Conservation (phyloP, 2,888 invertebrate species). For the Catonia carolina region DNA sequence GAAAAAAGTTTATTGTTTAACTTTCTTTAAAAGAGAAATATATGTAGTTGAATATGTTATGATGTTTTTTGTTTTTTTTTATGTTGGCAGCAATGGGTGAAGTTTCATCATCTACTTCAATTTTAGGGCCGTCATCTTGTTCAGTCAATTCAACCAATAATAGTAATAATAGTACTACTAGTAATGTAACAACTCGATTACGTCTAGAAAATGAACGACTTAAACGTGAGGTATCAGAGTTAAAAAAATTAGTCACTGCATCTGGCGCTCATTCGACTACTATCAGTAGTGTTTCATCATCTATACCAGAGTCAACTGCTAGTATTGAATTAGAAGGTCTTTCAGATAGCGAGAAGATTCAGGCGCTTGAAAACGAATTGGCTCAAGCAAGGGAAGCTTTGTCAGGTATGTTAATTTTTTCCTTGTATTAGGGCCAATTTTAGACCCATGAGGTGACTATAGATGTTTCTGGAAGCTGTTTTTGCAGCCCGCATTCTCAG, state of each 20-base stretch:
- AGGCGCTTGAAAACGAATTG: conserved; percentile 62
- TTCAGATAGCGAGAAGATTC: conserved; percentile 45
- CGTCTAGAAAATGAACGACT: conserved; percentile 72
- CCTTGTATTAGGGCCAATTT: too few relatives aligned
- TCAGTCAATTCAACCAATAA: conserved; percentile 7
- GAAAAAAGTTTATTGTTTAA: too few relatives aligned
- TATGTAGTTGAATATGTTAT: too few relatives aligned
- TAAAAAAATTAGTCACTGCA: conserved; percentile 52
- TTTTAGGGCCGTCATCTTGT: background rate
- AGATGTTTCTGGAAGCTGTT: too few relatives aligned
- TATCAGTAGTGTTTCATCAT: conserved; percentile 39
- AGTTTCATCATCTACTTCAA: too few relatives aligned
- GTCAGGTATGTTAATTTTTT: conserved; percentile 42
- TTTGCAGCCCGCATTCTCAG: too few relatives aligned
- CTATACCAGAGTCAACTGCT: conserved; percentile 52
- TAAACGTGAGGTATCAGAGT: conserved; percentile 61
- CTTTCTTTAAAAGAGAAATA: too few relatives aligned
- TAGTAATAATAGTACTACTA: background rate
- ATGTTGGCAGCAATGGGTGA: background rate
- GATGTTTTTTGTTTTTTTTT: too few relatives aligned
- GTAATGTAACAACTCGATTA: conserved; percentile 48
- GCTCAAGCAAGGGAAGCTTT: conserved; percentile 74
- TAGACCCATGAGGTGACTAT: too few relatives aligned
- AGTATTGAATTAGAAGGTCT: conserved; percentile 35
- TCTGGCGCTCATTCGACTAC: conserved; percentile 48